Evolutionary conservation across 1,140 invertebrate species (phyloP), one percentile per base, ranked within the genome.

Genomic region (Camponotus floridanus): DNA sequence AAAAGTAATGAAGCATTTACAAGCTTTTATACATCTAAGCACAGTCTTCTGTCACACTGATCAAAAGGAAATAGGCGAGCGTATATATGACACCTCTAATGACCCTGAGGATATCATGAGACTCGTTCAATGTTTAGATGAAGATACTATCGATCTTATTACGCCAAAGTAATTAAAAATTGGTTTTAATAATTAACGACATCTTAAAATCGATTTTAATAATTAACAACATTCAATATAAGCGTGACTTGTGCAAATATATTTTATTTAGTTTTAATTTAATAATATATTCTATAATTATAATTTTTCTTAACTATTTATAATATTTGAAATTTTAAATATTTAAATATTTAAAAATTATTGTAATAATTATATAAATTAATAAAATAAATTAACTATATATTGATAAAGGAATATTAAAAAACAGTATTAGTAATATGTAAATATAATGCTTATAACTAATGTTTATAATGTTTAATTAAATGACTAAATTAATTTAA

Each of bases 31-130:
- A 6, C 97, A 97, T 90, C 91, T 97, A 4, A n/a, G 97, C 7
- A 97, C 97, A 0, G 97, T 97, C 0, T 97, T 97, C 88, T 97
- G 97, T 92, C 97, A 97, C 86, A 96, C 97, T 39, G 97, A 97
- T 89, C 95, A 96, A 86, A 96, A 97, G 1, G 96, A 96, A 61
- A 95, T 97, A 92, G 95, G 96, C 73, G 97, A 98, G 92, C 95
- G 96, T 93, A 95, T 96, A 3, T 97, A 97, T 89, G 96, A 96
- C 65, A 95, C 96, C 9, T 95, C 96, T 1, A 95, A 96, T 21
- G 95, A 97, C 89, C 97, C 97, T 0, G 93, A 97, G 45, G 97
- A 97, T 62, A 94, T 98, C 3, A 97, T 98, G 80, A 95, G 96
- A 64, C 92, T 97, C 18, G 96, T 96, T 1, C 93, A 96, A 86